Conservation (phyloP, 1,140 invertebrate species). For the Oncopodura yosiiana region DNA sequence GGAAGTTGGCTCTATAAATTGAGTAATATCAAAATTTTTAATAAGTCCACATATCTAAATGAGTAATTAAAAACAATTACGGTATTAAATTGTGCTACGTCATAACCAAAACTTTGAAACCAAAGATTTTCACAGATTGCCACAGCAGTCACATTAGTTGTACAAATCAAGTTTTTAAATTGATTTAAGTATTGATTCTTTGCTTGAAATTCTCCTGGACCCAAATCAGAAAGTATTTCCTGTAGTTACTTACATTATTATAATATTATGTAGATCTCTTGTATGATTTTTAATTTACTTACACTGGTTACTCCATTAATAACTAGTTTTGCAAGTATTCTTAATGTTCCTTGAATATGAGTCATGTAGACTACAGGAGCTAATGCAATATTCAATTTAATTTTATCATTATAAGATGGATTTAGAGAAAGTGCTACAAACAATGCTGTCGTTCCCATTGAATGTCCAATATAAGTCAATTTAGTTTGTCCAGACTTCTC, state of each 20-base stretch:
- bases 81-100: background rate
- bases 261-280: background rate
- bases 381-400: conserved; percentile 46
- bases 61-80: background rate
- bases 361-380: conserved; percentile 36
- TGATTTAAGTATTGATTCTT: background rate
- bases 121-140: background rate
- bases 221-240: too few relatives aligned
- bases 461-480: conserved; percentile 47
- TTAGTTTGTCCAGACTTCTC: conserved; percentile 41
- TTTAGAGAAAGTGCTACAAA: conserved; percentile 50
- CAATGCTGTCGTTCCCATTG: conserved; percentile 43
- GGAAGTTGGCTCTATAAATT: conserved; percentile 53
- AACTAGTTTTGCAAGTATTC: background rate
- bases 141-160: background rate
- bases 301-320: background rate
- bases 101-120: background rate
- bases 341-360: background rate
- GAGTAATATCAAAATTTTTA: background rate
- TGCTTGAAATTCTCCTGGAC: too few relatives aligned
- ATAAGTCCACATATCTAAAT: background rate
- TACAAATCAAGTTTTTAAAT: background rate
- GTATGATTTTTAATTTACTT: background rate
- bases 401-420: conserved; percentile 51
- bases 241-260: background rate